These are phyloP conservation scores for Todiramphus chloris DNA, from an alignment of 2,113 vertebrate species.

Conservation along the genomic window DNA sequence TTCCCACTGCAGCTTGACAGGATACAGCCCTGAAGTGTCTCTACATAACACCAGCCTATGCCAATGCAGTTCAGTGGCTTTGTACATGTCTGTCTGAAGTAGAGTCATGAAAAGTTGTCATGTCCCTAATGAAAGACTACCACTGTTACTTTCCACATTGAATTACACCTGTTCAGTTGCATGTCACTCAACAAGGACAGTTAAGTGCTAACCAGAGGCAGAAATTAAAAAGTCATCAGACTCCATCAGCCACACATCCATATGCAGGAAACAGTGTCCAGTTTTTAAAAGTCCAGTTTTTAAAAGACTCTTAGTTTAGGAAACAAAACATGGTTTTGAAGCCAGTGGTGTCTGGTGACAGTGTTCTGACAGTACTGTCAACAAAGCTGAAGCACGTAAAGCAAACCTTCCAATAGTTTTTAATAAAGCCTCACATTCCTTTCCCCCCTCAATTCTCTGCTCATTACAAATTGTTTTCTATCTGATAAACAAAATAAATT, in stretches of 20 bases:
- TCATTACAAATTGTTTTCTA: neutral
- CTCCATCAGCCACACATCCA: neutral
- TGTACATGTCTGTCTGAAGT: neutral
- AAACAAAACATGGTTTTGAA: neutral
- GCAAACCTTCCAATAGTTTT: neutral
- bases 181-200: neutral
- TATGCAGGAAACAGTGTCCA: neutral
- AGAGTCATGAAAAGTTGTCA: neutral
- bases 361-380: neutral
- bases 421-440: neutral
- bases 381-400: neutral
- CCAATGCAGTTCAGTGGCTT: neutral
- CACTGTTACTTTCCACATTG: neutral
- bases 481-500: neutral
- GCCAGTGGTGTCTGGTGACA: neutral
- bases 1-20: neutral
- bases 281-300: neutral
- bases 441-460: neutral
- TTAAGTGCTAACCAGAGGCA: neutral
- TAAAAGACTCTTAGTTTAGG: neutral
- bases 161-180: neutral
- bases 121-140: neutral
- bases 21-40: neutral
- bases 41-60: neutral
- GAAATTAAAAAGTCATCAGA: neutral